Evolutionary conservation across 2,888 invertebrate species (phyloP).

Genomic region (Sarcophaga variegata): DNA sequence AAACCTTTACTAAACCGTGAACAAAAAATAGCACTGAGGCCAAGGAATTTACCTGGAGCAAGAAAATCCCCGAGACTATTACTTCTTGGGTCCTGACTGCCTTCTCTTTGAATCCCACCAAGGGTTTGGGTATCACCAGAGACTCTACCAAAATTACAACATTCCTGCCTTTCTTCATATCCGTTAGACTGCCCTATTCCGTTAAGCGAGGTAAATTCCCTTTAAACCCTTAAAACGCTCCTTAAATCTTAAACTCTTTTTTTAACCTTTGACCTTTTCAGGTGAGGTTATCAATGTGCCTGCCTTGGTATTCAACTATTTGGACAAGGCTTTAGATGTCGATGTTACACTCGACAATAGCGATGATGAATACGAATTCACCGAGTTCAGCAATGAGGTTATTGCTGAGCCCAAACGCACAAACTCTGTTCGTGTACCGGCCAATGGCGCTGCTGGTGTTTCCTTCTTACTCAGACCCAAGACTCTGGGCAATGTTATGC

Average conservation of each 20-base stretch:
- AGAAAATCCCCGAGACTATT: slow-evolving; percentile 89
- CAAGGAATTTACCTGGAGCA: slow-evolving; percentile 74
- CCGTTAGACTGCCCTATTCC: slow-evolving; percentile 92
- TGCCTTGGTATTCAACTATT: slow-evolving; percentile 93
- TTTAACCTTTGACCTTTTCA: slow-evolving; percentile 10
- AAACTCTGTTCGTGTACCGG: slow-evolving; percentile 86
- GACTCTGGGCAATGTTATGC: slow-evolving; percentile 87
- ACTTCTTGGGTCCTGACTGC: slow-evolving; percentile 92
- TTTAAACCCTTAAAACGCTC: not conserved
- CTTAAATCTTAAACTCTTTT: not conserved
- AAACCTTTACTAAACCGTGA: no score
- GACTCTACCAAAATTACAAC: slow-evolving; percentile 86
- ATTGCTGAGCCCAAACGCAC: slow-evolving; percentile 92
- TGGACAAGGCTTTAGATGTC: slow-evolving; percentile 89
- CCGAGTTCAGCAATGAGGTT: slow-evolving; percentile 92
- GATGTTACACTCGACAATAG: slow-evolving; percentile 92
- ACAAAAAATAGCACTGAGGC: slow-evolving; percentile 69
- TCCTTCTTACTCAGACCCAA: slow-evolving; percentile 92
- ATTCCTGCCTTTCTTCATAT: slow-evolving; percentile 91
- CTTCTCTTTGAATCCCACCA: slow-evolving; percentile 87
- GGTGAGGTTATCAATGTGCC: slow-evolving; percentile 93
- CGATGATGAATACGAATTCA: slow-evolving; percentile 90
- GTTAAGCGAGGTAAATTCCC: slow-evolving; percentile 86
- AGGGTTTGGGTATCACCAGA: slow-evolving; percentile 89
- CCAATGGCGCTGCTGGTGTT: slow-evolving; percentile 88